A percentile compares a stretch with the other conserved stretches of the same genome.
Evolutionary conservation across 2,888 invertebrate genomes (phyloP).

Genomic region (Melanotus villosus): DNA sequence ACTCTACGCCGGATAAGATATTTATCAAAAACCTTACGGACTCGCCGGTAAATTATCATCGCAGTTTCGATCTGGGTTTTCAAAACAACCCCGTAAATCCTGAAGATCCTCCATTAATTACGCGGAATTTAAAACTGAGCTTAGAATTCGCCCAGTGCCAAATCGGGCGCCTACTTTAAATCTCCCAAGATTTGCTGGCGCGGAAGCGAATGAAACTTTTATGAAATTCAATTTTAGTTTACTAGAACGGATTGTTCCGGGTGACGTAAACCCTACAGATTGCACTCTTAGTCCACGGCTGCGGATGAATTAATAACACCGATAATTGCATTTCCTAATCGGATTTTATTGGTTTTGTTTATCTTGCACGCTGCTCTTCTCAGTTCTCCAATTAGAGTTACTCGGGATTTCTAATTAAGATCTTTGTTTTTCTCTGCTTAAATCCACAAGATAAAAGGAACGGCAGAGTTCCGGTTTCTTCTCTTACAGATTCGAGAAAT

Average conservation of each 20-base stretch:
- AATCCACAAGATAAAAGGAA: slow-evolving; percentile 19
- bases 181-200: slow-evolving; percentile 17
- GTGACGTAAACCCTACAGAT: background rate
- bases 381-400: slow-evolving; percentile 22
- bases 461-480: background rate
- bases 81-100: slow-evolving; percentile 36
- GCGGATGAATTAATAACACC: slow-evolving; percentile 23
- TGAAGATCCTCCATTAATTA: slow-evolving; percentile 31
- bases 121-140: slow-evolving; percentile 27
- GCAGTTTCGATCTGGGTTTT: slow-evolving; percentile 20
- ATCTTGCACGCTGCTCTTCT: slow-evolving; percentile 19
- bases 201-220: slow-evolving; percentile 17
- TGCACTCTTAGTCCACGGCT: slow-evolving; percentile 14
- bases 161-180: slow-evolving; percentile 26
- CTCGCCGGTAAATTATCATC: slow-evolving; percentile 23
- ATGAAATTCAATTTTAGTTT: slow-evolving; percentile 34
- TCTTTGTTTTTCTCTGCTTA: slow-evolving; percentile 17
- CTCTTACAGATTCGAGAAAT: slow-evolving; percentile 12
- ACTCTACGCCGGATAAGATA: background rate
- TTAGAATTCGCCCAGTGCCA: slow-evolving; percentile 14
- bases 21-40: slow-evolving; percentile 19
- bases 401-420: slow-evolving; percentile 25
- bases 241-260: slow-evolving; percentile 3
- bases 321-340: slow-evolving; percentile 28
- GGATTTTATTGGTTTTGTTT: slow-evolving; percentile 26